Evolutionary conservation across 2,113 vertebrate genomes (phyloP), one percentile per base, ranked within the genome.

Genomic region (Dipodomys stephensi): DNA sequence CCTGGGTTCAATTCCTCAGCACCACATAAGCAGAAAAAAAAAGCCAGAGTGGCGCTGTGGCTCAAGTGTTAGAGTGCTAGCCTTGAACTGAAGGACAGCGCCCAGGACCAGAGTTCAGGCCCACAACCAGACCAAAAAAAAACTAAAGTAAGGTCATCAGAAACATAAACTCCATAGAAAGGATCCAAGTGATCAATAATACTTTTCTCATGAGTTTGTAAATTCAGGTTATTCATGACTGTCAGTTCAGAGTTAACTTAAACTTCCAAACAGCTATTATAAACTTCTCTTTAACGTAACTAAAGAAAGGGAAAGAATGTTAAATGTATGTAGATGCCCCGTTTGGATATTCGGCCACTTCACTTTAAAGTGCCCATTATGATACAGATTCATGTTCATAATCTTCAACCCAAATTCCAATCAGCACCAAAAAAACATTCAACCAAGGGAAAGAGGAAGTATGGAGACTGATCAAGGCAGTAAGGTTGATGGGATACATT

Each of bases 201-300:
- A 62, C 71, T 86, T 85, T 77, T 44, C n/a, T 16, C 28, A 67
- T 5, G 19, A 20, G 16, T 93, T 83, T 90, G 39, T 49, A 81
- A 53, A 80, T 0, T 80, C 20, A 23, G 15, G 20, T 57, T 93
- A 94, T 69, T 82, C 30, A 8, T 77, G 53, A 85, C 35, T 82
- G 0, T 83, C 69, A 77, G 27, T 46, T 87, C 16, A 83, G 7
- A 53, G 35, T 60, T 28, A 83, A 79, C 4, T 1, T 57, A 12
- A 83, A 72, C 7, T 85, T 23, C 46, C 60, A 30, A 46, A 30
- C 83, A 72, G 12, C 16, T 28, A 39, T 67, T 62, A 32, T 53
- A 53, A 86, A 92, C 44, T 25, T 90, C 64, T 83, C 83, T 84
- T 68, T 22, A 84, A 72, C 18, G 49, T 79, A 11, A 77, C 30